A percentile compares a stretch with the other conserved stretches of the same genome.
phyloP scores from a whole-genome alignment of 2,797 vertebrate genomes.

The Malacoctenus gilli region DNA sequence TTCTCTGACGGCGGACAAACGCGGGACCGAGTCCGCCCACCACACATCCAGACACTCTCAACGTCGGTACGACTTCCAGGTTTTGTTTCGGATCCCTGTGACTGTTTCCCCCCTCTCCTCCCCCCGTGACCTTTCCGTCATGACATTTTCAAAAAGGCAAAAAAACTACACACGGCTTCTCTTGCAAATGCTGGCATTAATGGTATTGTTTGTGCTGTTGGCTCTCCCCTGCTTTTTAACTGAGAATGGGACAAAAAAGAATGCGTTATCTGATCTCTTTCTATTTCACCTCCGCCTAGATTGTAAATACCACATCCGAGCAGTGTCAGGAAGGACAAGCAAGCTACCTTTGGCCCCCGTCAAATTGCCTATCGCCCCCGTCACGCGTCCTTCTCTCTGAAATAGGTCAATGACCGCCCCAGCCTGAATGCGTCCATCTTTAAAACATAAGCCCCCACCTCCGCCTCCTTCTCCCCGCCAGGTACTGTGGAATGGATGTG shows the following conservation, averaged over 20 bases:
- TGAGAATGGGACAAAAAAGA: slow-evolving; percentile 55
- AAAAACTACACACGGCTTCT: slow-evolving; percentile 57
- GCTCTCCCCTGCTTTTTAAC: slow-evolving; percentile 63
- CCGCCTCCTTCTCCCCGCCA: too few species aligned
- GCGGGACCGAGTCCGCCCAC: slow-evolving; percentile 18
- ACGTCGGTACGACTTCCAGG: slow-evolving; percentile 29
- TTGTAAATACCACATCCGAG: slow-evolving; percentile 75
- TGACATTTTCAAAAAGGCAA: slow-evolving; percentile 71
- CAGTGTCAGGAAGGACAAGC: slow-evolving; percentile 51
- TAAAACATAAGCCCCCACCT: slow-evolving; percentile 68
- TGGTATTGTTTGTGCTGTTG: slow-evolving; percentile 59
- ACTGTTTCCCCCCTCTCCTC: slow-evolving; percentile 26
- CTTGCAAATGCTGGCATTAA: slow-evolving; percentile 59
- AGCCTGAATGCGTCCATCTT: slow-evolving; percentile 52
- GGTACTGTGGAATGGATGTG: slow-evolving; percentile 50
- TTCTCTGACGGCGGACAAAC: slow-evolving; percentile 26
- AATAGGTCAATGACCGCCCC: slow-evolving; percentile 59
- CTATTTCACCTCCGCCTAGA: slow-evolving; percentile 50
- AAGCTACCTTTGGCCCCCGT: slow-evolving; percentile 53
- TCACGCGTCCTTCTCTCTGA: slow-evolving; percentile 49
- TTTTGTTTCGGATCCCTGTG: slow-evolving; percentile 44
- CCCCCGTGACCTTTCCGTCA: slow-evolving; percentile 67
- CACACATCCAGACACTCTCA: slow-evolving; percentile 1
- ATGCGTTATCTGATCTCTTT: slow-evolving; percentile 63
- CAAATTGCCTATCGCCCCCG: slow-evolving; percentile 59